Evolutionary conservation across 2,888 invertebrate species (phyloP).

Genomic region (Cybosia mesomella): DNA sequence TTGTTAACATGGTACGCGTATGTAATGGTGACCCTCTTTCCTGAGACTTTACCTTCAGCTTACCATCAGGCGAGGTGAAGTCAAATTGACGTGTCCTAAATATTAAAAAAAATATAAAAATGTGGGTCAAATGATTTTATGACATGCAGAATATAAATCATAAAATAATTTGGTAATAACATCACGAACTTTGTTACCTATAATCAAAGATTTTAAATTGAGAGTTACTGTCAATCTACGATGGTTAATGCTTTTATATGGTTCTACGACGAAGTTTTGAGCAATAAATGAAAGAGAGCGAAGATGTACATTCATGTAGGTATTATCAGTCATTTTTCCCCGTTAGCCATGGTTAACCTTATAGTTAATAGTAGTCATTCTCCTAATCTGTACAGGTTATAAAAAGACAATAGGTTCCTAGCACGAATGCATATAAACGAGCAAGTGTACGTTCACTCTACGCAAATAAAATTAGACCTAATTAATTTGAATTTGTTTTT

Average conservation of each 20-base stretch:
- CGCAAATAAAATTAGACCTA: not conserved
- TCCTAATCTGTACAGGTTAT: not conserved
- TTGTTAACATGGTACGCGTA: too few species aligned
- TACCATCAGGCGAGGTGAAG: too few species aligned
- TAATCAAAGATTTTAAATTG: not conserved
- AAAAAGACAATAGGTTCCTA: not conserved
- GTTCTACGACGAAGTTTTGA: not conserved
- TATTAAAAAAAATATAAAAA: too few species aligned
- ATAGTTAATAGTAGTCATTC: not conserved
- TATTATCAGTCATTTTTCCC: not conserved
- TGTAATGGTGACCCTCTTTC: too few species aligned
- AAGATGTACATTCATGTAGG: not conserved
- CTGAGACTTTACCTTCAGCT: too few species aligned
- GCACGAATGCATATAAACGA: not conserved
- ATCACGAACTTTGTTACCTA: not conserved
- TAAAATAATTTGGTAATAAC: not conserved
- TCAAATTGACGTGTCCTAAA: too few species aligned
- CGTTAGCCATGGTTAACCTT: not conserved
- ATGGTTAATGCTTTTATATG: not conserved
- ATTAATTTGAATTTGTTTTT: not conserved
- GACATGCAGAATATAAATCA: not conserved
- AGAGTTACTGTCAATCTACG: not conserved
- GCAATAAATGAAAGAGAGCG: not conserved
- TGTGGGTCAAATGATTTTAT: not conserved
- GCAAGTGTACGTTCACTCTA: not conserved